phyloP scores from a whole-genome alignment of 2,888 invertebrate genomes.

The Agrotis puta region DNA sequence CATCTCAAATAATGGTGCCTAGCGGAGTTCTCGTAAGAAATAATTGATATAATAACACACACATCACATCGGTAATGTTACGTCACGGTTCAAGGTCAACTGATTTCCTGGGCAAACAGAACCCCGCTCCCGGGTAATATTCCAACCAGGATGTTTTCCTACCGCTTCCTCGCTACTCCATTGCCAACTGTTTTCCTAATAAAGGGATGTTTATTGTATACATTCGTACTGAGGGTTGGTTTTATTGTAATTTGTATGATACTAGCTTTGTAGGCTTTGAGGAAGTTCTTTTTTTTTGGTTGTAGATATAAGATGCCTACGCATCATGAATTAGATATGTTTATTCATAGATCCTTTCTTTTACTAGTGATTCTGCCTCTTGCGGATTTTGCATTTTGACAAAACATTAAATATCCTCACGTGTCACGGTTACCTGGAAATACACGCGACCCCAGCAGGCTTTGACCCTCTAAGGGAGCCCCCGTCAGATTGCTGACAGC shows the following conservation, averaged over 20 bases:
- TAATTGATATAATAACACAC: background rate
- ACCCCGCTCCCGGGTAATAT: constrained; percentile 44
- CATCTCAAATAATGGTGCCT: too few species aligned
- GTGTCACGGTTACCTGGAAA: too few species aligned
- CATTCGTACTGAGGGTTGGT: constrained; percentile 26
- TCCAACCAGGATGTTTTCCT: constrained; percentile 60
- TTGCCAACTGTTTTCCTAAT: constrained; percentile 55
- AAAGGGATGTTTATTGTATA: constrained; percentile 57
- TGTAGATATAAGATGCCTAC: background rate
- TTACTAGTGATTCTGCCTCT: background rate
- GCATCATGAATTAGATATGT: background rate
- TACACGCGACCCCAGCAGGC: too few species aligned
- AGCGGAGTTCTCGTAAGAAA: too few species aligned
- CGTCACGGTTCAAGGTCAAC: constrained; percentile 33
- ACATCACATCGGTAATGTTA: background rate
- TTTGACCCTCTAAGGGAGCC: too few species aligned
- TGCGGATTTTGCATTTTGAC: background rate
- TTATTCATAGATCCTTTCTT: background rate
- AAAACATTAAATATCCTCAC: too few species aligned
- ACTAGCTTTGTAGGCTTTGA: background rate
- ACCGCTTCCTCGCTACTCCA: constrained; percentile 50
- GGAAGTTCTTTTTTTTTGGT: constrained; percentile 11
- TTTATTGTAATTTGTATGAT: constrained; percentile 21
- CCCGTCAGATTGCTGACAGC: too few species aligned
- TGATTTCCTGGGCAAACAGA: constrained; percentile 12